Percentiles rank a stretch among this genome's conserved stretches.
phyloP scores from a whole-genome alignment of 2,888 invertebrate genomes.

The Tryphoninae sp. region DNA sequence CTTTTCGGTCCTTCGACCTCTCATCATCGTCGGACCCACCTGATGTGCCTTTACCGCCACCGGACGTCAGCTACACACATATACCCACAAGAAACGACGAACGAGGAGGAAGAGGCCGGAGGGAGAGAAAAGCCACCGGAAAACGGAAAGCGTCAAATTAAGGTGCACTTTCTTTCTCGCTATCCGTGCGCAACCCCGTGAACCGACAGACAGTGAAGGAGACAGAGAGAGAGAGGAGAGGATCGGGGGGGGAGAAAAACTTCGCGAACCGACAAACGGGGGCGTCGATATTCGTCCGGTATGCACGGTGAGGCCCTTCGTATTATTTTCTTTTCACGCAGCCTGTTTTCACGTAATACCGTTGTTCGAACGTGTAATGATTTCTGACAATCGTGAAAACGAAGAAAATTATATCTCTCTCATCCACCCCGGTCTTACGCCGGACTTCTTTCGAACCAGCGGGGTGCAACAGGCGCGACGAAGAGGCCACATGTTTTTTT shows the following conservation, averaged over 20 bases:
- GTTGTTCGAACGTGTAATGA: conserved; percentile 62
- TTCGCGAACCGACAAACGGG: conserved; percentile 59
- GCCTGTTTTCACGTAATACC: conserved; percentile 57
- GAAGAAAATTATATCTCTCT: conserved; percentile 59
- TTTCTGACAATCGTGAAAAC: conserved; percentile 65
- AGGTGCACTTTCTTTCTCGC: conserved; percentile 57
- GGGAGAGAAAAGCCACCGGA: conserved; percentile 66
- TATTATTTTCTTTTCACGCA: conserved; percentile 59
- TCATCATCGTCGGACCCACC: conserved; percentile 27
- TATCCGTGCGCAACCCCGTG: conserved; percentile 43
- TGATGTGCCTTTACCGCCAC: conserved; percentile 20
- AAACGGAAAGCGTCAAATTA: conserved; percentile 69
- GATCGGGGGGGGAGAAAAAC: conserved; percentile 30
- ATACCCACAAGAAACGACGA: conserved; percentile 1
- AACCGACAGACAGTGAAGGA: conserved; percentile 38
- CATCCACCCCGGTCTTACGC: not conserved
- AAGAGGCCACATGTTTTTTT: conserved; percentile 53
- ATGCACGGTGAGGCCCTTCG: conserved; percentile 9
- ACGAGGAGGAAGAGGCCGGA: conserved; percentile 38
- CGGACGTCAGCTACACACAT: not conserved
- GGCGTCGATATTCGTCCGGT: conserved; percentile 62
- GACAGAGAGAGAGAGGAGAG: conserved; percentile 11
- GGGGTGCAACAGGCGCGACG: conserved; percentile 52
- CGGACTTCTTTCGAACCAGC: conserved; percentile 33
- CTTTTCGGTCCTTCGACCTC: conserved; percentile 48